Evolutionary conservation across 1,140 invertebrate genomes (phyloP).

Genomic region (Callitettix versicolor): DNA sequence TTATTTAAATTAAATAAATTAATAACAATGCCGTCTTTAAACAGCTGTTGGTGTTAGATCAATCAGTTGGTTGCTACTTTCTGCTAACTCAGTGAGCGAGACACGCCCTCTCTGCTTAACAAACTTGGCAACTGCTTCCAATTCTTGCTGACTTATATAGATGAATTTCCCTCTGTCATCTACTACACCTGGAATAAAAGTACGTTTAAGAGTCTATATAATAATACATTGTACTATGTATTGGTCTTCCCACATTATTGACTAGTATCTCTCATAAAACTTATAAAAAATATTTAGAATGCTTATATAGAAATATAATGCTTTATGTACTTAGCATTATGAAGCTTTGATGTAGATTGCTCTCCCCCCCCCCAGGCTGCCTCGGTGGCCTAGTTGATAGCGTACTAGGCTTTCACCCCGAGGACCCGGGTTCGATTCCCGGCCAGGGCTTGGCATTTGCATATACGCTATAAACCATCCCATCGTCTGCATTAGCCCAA

Average conservation of each 20-base stretch:
- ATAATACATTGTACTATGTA: background rate
- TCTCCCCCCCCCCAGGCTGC: no score
- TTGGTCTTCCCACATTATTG: background rate
- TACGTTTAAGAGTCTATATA: background rate
- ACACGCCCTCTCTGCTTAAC: conserved; percentile 90
- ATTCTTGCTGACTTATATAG: conserved; percentile 85
- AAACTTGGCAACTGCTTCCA: conserved; percentile 89
- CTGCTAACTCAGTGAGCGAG: conserved; percentile 83
- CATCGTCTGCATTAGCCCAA: no score
- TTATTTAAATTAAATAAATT: no score
- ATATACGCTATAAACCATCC: no score
- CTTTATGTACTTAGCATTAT: no score
- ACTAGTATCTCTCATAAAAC: background rate
- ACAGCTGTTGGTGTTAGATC: conserved; percentile 57
- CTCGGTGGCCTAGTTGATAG: no score
- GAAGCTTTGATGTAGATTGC: no score
- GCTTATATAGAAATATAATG: no score
- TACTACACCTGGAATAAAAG: conserved; percentile 64
- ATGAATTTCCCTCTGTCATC: conserved; percentile 99
- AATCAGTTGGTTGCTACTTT: conserved; percentile 89
- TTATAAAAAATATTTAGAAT: background rate
- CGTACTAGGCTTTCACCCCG: no score
- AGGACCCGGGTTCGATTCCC: no score
- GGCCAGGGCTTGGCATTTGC: no score
- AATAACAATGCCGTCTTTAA: no score